Percentiles rank a stretch among this genome's conserved stretches.
Conservation (phyloP, 2,888 invertebrate species). For the Melolontha melolontha region DNA sequence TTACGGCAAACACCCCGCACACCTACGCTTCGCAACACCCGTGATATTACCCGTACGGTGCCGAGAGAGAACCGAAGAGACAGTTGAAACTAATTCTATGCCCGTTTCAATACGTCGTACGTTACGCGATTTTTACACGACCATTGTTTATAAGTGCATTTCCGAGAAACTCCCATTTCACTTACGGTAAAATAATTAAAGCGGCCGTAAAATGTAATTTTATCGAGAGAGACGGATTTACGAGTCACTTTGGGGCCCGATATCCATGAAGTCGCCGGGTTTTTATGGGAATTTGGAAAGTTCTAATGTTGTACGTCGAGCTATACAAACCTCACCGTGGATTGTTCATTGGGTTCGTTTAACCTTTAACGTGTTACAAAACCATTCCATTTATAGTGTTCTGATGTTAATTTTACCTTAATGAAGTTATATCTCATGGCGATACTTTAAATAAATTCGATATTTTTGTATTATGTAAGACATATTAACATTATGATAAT, state of each 20-base stretch:
- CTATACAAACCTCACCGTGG: too few relatives aligned
- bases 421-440: too few relatives aligned
- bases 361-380: too few relatives aligned
- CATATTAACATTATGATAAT: too few relatives aligned
- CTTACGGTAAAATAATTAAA: constrained; percentile 40
- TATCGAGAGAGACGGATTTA: constrained; percentile 36
- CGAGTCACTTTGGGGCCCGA: constrained; percentile 34
- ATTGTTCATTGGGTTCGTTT: too few relatives aligned
- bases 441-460: too few relatives aligned
- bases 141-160: constrained; percentile 38
- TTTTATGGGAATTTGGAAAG: constrained; percentile 30
- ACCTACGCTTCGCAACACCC: constrained; percentile 24
- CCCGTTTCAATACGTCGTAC: constrained; percentile 42
- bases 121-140: constrained; percentile 33
- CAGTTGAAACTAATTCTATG: constrained; percentile 38
- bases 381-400: too few relatives aligned
- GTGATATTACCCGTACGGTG: constrained; percentile 11
- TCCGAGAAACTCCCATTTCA: constrained; percentile 38
- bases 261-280: constrained; percentile 25
- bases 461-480: too few relatives aligned
- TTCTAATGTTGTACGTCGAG: background rate
- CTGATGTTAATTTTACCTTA: too few relatives aligned
- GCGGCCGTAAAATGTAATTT: constrained; percentile 37
- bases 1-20: constrained; percentile 9
- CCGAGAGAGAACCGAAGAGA: constrained; percentile 1